Conservation (phyloP, 2,888 invertebrate genomes). For the Tetheella fluctuosa region DNA sequence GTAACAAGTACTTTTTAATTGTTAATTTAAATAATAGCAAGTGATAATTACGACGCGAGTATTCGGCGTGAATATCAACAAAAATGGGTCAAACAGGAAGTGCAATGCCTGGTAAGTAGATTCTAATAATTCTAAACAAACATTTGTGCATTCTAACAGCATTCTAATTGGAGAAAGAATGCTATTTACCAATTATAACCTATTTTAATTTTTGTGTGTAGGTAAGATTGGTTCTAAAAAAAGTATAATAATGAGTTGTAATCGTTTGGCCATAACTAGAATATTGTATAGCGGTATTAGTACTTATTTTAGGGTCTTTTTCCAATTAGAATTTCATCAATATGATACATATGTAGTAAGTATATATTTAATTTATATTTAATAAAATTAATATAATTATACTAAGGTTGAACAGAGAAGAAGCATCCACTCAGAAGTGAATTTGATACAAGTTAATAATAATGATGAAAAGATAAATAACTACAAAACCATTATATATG, state of each 20-base stretch:
- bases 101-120: conserved; percentile 73
- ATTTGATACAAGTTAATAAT: no score
- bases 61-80: conserved; percentile 24
- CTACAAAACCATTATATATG: no score
- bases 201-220: conserved; percentile 21
- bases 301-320: no score
- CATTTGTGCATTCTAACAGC: conserved; percentile 43
- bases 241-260: not conserved
- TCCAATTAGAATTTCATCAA: no score
- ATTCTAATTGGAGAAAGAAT: conserved; percentile 50
- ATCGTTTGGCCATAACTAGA: not conserved
- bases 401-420: no score
- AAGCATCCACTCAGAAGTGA: no score
- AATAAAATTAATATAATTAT: no score
- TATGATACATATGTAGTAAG: no score
- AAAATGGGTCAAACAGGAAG: conserved; percentile 77
- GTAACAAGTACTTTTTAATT: conserved; percentile 45
- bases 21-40: conserved; percentile 30
- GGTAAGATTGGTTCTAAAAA: not conserved
- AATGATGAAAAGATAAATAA: no score
- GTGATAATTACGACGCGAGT: conserved; percentile 34
- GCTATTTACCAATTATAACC: conserved; percentile 40
- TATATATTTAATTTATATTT: no score
- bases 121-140: conserved; percentile 32
- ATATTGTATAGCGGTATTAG: not conserved